Conservation (phyloP, 2,888 invertebrate species). For the Synanthedon myopaeformis region DNA sequence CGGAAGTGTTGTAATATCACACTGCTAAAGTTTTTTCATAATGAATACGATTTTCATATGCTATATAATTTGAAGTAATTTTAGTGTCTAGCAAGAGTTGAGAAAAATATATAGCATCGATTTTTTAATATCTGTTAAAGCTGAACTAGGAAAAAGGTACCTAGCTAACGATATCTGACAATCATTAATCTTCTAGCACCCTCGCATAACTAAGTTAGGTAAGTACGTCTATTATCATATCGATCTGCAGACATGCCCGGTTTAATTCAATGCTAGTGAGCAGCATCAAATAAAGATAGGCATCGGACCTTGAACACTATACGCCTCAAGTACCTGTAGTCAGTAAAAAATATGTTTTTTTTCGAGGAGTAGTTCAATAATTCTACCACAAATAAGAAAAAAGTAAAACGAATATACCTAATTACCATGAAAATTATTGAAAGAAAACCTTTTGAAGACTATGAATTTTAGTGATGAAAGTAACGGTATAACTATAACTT, state of each 20-base stretch:
- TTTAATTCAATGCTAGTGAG: slow-evolving; percentile 1
- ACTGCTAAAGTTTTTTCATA: no score
- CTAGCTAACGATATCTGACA: no score
- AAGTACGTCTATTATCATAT: background rate
- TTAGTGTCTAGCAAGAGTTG: no score
- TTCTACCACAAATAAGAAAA: background rate
- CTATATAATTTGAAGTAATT: no score
- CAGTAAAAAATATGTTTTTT: background rate
- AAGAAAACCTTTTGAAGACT: background rate
- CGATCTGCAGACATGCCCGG: background rate
- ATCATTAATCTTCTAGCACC: background rate
- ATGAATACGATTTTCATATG: no score
- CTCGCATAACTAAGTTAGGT: background rate
- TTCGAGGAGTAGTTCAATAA: background rate
- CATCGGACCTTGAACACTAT: slow-evolving; percentile 8
- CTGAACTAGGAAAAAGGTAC: background rate
- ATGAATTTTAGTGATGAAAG: background rate
- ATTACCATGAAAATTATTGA: background rate
- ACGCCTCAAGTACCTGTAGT: no score
- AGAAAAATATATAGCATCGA: background rate
- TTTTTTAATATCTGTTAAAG: background rate
- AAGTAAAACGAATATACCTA: background rate
- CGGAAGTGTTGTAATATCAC: no score
- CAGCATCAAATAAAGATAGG: slow-evolving; percentile 4
- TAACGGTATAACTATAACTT: background rate